Conservation (phyloP, 2,797 vertebrate genomes). For the Pseudochromis fuscus region DNA sequence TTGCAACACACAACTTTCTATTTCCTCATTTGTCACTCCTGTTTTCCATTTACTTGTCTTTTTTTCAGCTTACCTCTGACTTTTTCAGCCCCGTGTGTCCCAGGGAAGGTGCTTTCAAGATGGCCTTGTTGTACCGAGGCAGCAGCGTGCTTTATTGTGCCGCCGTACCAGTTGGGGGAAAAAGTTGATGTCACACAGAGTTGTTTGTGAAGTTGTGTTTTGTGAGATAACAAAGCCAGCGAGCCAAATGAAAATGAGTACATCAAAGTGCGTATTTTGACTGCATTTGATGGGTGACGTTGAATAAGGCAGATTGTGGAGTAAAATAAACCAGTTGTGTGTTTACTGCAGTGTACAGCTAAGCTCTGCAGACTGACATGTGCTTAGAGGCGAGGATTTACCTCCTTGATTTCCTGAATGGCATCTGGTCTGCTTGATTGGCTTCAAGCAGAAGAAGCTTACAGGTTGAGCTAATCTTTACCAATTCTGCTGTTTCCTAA, state of each 20-base stretch:
- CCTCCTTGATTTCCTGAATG: slow-evolving; percentile 48
- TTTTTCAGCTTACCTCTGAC: slow-evolving; percentile 32
- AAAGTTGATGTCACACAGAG: slow-evolving; percentile 30
- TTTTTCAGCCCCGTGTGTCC: slow-evolving; percentile 27
- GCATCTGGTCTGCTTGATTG: slow-evolving; percentile 35
- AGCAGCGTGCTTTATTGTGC: slow-evolving; percentile 9
- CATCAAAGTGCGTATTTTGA: slow-evolving; percentile 31
- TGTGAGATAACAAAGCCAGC: slow-evolving; percentile 33
- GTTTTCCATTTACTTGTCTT: slow-evolving; percentile 53
- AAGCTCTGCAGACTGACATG: slow-evolving; percentile 39
- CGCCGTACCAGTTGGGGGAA: slow-evolving; percentile 3
- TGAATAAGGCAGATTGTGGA: slow-evolving; percentile 45
- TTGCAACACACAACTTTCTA: slow-evolving; percentile 59
- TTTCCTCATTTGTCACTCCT: slow-evolving; percentile 69
- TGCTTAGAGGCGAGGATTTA: slow-evolving; percentile 43
- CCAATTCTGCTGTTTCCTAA: slow-evolving; percentile 35
- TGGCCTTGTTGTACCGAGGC: slow-evolving; percentile 17
- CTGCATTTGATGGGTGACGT: slow-evolving; percentile 54
- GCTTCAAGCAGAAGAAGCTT: slow-evolving; percentile 32
- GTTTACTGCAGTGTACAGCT: slow-evolving; percentile 47
- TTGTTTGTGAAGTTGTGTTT: slow-evolving; percentile 26
- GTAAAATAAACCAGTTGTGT: slow-evolving; percentile 29
- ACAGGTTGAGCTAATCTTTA: slow-evolving; percentile 53
- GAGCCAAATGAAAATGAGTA: slow-evolving; percentile 22
- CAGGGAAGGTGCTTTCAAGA: slow-evolving; percentile 28